These are phyloP conservation scores for Poliocrania exsul DNA, from an alignment of 2,797 vertebrate species.

Conservation along the genomic window DNA sequence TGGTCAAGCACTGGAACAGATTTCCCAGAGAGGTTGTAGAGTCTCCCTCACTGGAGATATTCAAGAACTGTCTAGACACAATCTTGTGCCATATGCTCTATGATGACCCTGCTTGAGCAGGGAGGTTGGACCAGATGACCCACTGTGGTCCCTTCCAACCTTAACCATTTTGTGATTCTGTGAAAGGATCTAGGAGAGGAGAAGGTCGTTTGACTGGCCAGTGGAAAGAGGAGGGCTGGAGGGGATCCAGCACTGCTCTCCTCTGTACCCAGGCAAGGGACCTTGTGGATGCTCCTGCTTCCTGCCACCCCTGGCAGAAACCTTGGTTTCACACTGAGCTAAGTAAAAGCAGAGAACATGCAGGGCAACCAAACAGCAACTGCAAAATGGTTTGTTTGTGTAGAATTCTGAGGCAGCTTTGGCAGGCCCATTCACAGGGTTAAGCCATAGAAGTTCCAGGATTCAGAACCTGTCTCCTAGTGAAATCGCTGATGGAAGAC, in stretches of 20 bases:
- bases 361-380: neutral
- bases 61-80: neutral
- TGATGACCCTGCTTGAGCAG: neutral
- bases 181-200: neutral
- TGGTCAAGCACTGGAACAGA: neutral
- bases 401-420: neutral
- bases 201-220: neutral
- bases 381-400: neutral
- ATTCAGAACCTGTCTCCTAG: neutral
- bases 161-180: neutral
- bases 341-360: neutral
- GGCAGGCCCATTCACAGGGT: neutral
- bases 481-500: neutral
- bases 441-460: neutral
- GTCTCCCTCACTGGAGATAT: neutral
- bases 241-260: neutral
- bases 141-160: neutral
- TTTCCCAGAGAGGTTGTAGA: neutral
- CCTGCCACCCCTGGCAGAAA: fast-evolving
- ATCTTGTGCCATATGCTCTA: neutral
- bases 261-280: neutral
- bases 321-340: neutral
- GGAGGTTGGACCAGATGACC: neutral
- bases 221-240: neutral
- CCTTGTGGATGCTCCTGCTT: neutral